Evolutionary conservation across 2,797 vertebrate genomes (phyloP).

Genomic region (Benthosema pterotum): DNA sequence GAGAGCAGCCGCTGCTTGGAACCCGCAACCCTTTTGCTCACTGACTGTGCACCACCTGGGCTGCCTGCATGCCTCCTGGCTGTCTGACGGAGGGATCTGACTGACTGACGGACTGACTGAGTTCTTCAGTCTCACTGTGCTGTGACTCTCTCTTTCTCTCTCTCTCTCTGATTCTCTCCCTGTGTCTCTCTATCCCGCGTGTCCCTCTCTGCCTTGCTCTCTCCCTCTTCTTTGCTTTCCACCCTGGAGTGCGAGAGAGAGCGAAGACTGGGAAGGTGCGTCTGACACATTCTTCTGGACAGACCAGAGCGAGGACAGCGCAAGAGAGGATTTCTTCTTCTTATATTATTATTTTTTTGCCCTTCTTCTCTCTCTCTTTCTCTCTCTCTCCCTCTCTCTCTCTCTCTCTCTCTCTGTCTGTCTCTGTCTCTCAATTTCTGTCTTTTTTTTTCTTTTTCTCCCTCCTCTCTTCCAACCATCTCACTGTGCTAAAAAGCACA

Average conservation of each 20-base stretch:
- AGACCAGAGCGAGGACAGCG: slow-evolving; percentile 71
- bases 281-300: slow-evolving; percentile 79
- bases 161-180: slow-evolving; percentile 48
- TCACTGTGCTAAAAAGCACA: slow-evolving; percentile 54
- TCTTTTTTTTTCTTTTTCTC: slow-evolving; percentile 17
- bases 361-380: slow-evolving; percentile 30
- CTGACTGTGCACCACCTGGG: slow-evolving; percentile 63
- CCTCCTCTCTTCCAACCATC: slow-evolving; percentile 18
- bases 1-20: slow-evolving; percentile 67
- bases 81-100: slow-evolving; percentile 41
- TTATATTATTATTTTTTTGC: background rate
- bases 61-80: slow-evolving; percentile 43
- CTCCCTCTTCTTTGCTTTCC: slow-evolving; percentile 75
- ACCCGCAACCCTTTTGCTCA: slow-evolving; percentile 68
- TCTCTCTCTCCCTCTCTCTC: slow-evolving; percentile 28
- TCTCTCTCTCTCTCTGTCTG: slow-evolving; percentile 3
- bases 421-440: slow-evolving; percentile 23
- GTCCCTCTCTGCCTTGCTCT: slow-evolving; percentile 69
- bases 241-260: slow-evolving; percentile 77
- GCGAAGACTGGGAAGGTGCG: slow-evolving; percentile 81
- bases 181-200: slow-evolving; percentile 22
- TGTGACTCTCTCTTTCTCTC: slow-evolving; percentile 65
- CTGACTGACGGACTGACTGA: slow-evolving; percentile 14
- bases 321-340: slow-evolving; percentile 63
- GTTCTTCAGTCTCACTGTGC: slow-evolving; percentile 55